These are phyloP conservation scores for Philereme vetulata DNA, from an alignment of 2,888 invertebrate genomes.

Conservation along the genomic window DNA sequence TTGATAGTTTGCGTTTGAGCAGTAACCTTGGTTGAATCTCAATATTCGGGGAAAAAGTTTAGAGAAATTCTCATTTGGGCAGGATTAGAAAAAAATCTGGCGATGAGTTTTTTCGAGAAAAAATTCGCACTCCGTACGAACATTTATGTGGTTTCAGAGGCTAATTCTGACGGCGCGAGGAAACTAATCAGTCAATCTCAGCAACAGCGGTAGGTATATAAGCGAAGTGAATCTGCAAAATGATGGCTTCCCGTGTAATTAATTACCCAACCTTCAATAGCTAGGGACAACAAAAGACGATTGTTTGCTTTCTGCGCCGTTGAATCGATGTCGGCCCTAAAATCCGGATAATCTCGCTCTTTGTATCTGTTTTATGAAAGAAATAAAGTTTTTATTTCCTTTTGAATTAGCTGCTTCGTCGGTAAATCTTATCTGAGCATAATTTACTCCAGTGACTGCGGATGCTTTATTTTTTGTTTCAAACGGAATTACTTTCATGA, in stretches of 20 bases:
- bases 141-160: constrained; percentile 34
- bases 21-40: not conserved
- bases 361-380: constrained; percentile 76
- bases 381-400: constrained; percentile 75
- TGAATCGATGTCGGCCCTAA: constrained; percentile 74
- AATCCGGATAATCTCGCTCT: constrained; percentile 76
- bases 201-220: constrained; percentile 43
- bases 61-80: not conserved
- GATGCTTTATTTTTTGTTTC: constrained; percentile 34
- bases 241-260: constrained; percentile 71
- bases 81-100: constrained; percentile 6
- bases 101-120: too few relatives aligned
- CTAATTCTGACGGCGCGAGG: constrained; percentile 43
- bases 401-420: constrained; percentile 58
- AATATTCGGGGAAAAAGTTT: not conserved
- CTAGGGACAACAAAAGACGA: constrained; percentile 73
- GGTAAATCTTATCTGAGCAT: constrained; percentile 40
- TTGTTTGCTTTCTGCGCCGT: constrained; percentile 75
- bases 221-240: constrained; percentile 72
- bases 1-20: constrained; percentile 6
- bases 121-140: constrained; percentile 30
- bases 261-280: constrained; percentile 78
- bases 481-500: constrained; percentile 25
- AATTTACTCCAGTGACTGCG: constrained; percentile 37
- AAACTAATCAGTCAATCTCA: constrained; percentile 65